These are phyloP conservation scores for Phasia obesa DNA, from an alignment of 2,888 invertebrate genomes.

Conservation along the genomic window DNA sequence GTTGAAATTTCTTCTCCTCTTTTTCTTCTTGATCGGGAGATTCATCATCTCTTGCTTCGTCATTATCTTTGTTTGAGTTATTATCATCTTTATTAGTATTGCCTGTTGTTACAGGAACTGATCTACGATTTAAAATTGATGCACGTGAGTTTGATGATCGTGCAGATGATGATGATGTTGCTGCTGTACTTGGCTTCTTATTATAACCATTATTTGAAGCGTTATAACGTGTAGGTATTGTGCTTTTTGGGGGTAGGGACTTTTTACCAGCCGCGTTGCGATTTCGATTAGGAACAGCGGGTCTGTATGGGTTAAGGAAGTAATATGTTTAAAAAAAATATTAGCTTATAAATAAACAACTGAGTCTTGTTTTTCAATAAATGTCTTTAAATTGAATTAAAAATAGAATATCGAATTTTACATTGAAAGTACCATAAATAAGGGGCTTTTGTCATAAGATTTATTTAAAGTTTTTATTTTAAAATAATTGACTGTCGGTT, in stretches of 20 bases:
- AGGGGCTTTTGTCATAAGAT: too few relatives aligned
- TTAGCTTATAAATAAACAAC: too few relatives aligned
- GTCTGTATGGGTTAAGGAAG: constrained; percentile 69
- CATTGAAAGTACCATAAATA: too few relatives aligned
- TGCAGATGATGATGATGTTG: constrained; percentile 62
- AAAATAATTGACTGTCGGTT: too few relatives aligned
- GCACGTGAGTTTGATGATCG: constrained; percentile 69
- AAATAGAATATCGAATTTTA: too few relatives aligned
- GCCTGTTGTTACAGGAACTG: constrained; percentile 30
- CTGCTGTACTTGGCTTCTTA: constrained; percentile 71
- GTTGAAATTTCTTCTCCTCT: constrained; percentile 94
- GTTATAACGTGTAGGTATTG: constrained; percentile 78
- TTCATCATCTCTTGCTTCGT: constrained; percentile 86
- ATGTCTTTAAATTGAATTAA: too few relatives aligned
- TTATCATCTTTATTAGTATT: constrained; percentile 71
- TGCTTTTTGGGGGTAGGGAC: constrained; percentile 75
- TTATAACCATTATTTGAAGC: constrained; percentile 72
- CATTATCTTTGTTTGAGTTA: constrained; percentile 83
- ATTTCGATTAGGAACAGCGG: constrained; percentile 77
- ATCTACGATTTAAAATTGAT: constrained; percentile 71
- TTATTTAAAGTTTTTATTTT: too few relatives aligned
- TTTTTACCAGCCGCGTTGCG: constrained; percentile 75
- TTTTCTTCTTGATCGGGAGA: constrained; percentile 88
- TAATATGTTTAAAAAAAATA: neutral
- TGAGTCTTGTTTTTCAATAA: too few relatives aligned